A percentile compares a stretch with the other conserved stretches of the same genome.
Evolutionary conservation across 2,797 vertebrate species (phyloP).

Genomic region (Leontopithecus rosalia): DNA sequence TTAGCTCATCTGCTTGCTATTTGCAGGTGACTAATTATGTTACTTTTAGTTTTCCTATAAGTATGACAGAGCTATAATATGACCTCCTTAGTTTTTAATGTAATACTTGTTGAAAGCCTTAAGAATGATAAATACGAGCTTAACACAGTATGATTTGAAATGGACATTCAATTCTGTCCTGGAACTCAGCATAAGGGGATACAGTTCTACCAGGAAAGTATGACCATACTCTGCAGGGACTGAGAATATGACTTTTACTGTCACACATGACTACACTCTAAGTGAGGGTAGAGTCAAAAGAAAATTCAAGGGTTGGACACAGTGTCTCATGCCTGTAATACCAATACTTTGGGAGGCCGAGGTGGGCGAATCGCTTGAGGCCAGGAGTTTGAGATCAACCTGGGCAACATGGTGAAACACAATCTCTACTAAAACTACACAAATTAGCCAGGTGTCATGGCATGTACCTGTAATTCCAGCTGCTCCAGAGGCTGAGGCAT

Average conservation of each 20-base stretch:
- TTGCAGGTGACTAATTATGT: neutral
- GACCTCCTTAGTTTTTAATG: neutral
- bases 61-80: neutral
- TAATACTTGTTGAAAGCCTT: neutral
- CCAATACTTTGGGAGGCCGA: neutral
- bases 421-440: neutral
- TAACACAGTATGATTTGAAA: neutral
- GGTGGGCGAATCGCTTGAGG: neutral
- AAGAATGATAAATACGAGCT: neutral
- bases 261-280: neutral
- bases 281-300: neutral
- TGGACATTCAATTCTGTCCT: neutral
- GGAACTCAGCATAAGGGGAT: neutral
- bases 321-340: neutral
- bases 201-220: neutral
- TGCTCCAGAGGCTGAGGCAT: neutral
- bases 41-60: slow-evolving; percentile 4
- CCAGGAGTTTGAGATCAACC: neutral
- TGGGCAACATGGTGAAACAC: neutral
- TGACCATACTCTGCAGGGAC: neutral
- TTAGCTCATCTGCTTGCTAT: neutral
- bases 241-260: neutral
- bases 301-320: neutral
- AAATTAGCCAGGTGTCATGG: neutral
- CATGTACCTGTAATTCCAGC: neutral